Evolutionary conservation across 2,113 vertebrate genomes (phyloP).

Genomic region (Hoplias malabaricus): DNA sequence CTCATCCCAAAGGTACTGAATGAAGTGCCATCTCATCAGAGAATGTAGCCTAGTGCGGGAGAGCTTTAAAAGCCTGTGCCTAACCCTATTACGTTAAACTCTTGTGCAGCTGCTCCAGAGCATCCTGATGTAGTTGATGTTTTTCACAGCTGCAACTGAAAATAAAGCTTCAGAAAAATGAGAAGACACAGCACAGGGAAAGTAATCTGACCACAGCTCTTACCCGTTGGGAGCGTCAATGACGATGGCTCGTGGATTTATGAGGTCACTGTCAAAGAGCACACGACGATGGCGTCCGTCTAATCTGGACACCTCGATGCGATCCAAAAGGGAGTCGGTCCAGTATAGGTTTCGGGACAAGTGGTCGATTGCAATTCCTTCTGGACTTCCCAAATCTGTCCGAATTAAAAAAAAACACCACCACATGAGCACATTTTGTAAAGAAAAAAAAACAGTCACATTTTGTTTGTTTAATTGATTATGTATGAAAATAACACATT

Average conservation of each 20-base stretch:
- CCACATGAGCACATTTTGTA: too few species aligned
- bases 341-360: slow-evolving; percentile 90
- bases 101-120: too few species aligned
- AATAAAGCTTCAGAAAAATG: not conserved
- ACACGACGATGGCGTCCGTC: slow-evolving; percentile 84
- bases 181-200: not conserved
- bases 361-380: slow-evolving; percentile 88
- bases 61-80: too few species aligned
- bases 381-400: slow-evolving; percentile 87
- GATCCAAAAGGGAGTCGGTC: slow-evolving; percentile 89
- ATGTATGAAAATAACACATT: too few species aligned
- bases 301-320: slow-evolving; percentile 86
- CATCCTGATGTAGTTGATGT: too few species aligned
- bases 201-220: not conserved
- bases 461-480: too few species aligned
- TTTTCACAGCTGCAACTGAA: not conserved
- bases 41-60: too few species aligned
- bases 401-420: not conserved
- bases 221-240: slow-evolving; percentile 83
- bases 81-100: too few species aligned
- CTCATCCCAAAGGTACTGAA: too few species aligned
- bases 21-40: too few species aligned
- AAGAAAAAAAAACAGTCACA: not conserved
- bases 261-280: slow-evolving; percentile 82
- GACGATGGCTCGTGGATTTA: slow-evolving; percentile 89